Base-by-base conservation (phyloP, 2,113 vertebrate species). In the Gracilinanus agilis region DNA sequence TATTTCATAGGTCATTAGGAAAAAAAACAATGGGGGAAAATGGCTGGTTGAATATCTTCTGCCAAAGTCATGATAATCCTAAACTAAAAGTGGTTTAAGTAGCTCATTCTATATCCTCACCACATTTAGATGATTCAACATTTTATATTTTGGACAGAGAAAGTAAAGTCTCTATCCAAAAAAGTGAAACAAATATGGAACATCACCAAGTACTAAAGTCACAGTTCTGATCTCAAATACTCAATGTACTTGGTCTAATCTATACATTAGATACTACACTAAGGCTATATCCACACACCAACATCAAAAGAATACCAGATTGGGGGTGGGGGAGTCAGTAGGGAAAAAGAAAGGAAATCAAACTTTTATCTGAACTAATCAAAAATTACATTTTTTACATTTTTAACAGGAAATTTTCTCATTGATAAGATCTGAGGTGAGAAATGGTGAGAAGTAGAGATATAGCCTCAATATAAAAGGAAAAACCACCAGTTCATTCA, bases 401-500 rank as follows among this genome's bases (percentile, higher is more conserved):
- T 88, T 55, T 6, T 9, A 94, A 67, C 0, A 92, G 29, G 90
- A 83, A 83, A 83, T 40, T 83, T 83, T 83, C 23, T 92, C 21
- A 90, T 13, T 90, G 34, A 75, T 95, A 97, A 16, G 58, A 16
- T 7, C 21, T 3, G 67, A 1, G 75, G 91, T 56, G 55, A 96
- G 90, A 93, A 90, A 54, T 55, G 8, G 94, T 58, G n/a, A 29
- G 83, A 93, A 1, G 29, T 90, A 96, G 53, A 55, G 49, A 91
- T 9, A 96, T 0, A 90, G 90, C 54, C 91, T 93, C 93, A 95
- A 94, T 34, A 95, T 94, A 91, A 95, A 96, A 96, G 94, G 90
- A 95, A 98, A 97, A 97, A 97, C 75, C 90, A 95, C 91, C 93
- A 97, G 88, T 96, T 96, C 93, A 93, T 93, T 96, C 55, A 44